Evolutionary conservation across 2,113 vertebrate species (phyloP), one percentile per base, ranked within the genome.

Genomic region (Erinaceus europaeus): DNA sequence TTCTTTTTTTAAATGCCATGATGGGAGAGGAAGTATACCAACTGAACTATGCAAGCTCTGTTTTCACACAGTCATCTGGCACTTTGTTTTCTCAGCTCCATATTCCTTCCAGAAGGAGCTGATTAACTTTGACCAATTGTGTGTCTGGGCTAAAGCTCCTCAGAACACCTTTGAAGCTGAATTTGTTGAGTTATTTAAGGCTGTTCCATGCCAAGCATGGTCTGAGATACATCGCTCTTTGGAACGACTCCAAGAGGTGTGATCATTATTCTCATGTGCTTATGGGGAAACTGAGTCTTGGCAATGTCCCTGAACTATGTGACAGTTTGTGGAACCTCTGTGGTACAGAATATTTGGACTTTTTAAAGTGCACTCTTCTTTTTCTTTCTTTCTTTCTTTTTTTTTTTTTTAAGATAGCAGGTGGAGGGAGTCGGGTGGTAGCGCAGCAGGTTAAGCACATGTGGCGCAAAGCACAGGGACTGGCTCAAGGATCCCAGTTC

Each of bases 51-150:
- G 34, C 67, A 62, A 80, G 27, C 73, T 52, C 57, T 78, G 17
- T 64, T 84, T 65, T 77, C 74, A 93, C 50, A 67, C 27, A 67
- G 5, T 38, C 65, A 38, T 52, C 74, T 89, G 89, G 52, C 12
- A 10, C 69, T 90, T 90, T 86, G 77, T 84, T 84, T 88, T 88
- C 53, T 89, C 27, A 14, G 69, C 48, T 81, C 61, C 42, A 29
- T n/a, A 27, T 71, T 36, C 53, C 48, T 55, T 84, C 36, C 59
- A 14, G 55, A 79, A 91, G 62, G 57, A 80, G 34, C 5, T 62
- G 68, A 68, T 67, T 84, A 59, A 82, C 61, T 82, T 72, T 87
- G 69, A 46, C 81, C 77, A 32, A 80, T 55, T 84, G 64, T 36
- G 46, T 42, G 48, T 64, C 65, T 40, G 59, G n/a, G n/a, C 38